Evolutionary conservation across 2,888 invertebrate species (phyloP), one percentile per base, ranked within the genome.

Genomic region (Steinernema carpocapsae): DNA sequence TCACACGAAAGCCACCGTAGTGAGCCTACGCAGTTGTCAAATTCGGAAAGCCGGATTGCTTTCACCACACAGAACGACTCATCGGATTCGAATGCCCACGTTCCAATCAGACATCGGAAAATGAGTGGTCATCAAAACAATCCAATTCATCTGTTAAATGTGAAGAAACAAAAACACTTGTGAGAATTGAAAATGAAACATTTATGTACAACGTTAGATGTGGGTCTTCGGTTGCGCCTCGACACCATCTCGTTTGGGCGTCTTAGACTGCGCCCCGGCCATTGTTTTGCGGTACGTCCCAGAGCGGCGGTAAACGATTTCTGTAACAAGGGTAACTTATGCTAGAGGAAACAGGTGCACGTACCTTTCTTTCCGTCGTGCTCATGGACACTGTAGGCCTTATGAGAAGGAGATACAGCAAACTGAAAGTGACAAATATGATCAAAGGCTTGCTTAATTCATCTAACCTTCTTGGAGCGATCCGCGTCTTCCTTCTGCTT

Each of bases 1-100:
- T 37, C 48, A 19, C 48, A 48, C 48, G 48, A 48, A 56, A 56
- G 56, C 56, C 22, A 56, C 56, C 56, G 56, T 26, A 56, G 22
- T 26, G 48, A 48, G 48, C 48, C 48, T 48, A 48, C 48, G 48
- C 48, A 48, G 48, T 7, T 48, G 48, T 19, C 48, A 14, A 48
- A 48, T 48, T 17, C 19, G 6, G 37, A 48, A 48, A 48, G 17
- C 48, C 48, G 48, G 48, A 48, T 48, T 48, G 19, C 6, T 7
- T 7, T 37, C 19, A 48, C 19, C 48, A 48, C 48, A 7, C 48
- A 43, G 10, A 43, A 12, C 43, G 43, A 17, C 48, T 48, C 10
- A 37, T 37, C 48, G n/a, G 19, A 48, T 48, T 48, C 48, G 48
- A 37, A 37, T 37, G 37, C 37, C 37, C 37, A 37, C 37, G 37